phyloP scores from a whole-genome alignment of 2,797 vertebrate genomes.

The Malacoraja senta region DNA sequence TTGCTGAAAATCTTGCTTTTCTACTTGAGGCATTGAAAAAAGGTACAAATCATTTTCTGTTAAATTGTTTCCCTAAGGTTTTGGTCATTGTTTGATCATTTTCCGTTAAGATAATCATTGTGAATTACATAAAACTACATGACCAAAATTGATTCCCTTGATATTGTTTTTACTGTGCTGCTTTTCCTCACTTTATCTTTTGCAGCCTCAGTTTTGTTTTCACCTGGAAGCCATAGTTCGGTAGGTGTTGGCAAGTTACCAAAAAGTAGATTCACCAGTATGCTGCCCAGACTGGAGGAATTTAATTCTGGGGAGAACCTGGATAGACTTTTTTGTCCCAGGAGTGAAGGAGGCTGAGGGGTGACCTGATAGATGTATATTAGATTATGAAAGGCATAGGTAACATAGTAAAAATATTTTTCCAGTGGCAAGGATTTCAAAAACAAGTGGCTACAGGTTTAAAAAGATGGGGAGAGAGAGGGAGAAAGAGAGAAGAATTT shows the following conservation, averaged over 20 bases:
- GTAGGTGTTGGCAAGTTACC: neutral
- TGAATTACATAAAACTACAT: neutral
- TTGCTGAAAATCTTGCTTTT: slow-evolving; percentile 88
- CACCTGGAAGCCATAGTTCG: neutral
- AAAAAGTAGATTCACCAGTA: neutral
- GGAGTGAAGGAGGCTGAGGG: too few relatives aligned
- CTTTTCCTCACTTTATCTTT: neutral
- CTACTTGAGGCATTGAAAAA: slow-evolving; percentile 86
- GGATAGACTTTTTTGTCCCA: too few relatives aligned
- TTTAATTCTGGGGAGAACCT: too few relatives aligned
- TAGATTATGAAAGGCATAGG: too few relatives aligned
- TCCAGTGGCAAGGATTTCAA: too few relatives aligned
- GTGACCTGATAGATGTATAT: too few relatives aligned
- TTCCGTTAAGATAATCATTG: neutral
- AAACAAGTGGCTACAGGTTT: too few relatives aligned
- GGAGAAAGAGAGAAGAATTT: too few relatives aligned
- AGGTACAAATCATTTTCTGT: slow-evolving; percentile 58
- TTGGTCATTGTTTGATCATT: neutral
- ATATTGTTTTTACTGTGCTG: neutral
- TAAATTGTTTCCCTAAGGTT: neutral
- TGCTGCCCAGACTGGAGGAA: too few relatives aligned
- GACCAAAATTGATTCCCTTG: neutral
- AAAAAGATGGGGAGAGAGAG: too few relatives aligned
- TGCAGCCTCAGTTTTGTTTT: neutral
- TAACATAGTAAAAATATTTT: too few relatives aligned